These are phyloP conservation scores for Atherinomorus stipes DNA, from an alignment of 2,113 vertebrate genomes.

Conservation along the genomic window DNA sequence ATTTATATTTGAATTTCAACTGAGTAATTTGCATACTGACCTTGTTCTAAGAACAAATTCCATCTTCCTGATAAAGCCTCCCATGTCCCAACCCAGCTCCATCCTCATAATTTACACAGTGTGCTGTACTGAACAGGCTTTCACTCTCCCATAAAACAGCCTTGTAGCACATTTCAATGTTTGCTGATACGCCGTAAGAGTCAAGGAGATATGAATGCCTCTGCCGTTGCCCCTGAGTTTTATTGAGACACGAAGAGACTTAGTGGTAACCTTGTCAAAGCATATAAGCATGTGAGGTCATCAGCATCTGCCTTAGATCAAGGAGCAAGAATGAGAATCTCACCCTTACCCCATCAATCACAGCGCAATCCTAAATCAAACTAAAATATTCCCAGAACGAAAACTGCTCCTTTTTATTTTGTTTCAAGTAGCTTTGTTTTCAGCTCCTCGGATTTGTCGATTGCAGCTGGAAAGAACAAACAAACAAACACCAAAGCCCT, in stretches of 20 bases:
- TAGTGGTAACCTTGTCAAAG: slow-evolving; percentile 38
- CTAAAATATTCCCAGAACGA: neutral
- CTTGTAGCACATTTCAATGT: slow-evolving; percentile 11
- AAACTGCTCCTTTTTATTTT: neutral
- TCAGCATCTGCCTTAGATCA: slow-evolving; percentile 8
- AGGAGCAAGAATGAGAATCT: slow-evolving; percentile 11
- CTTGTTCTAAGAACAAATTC: slow-evolving; percentile 14
- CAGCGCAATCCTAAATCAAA: neutral
- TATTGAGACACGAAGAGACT: slow-evolving; percentile 38
- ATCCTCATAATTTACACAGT: slow-evolving; percentile 27
- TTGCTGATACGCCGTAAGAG: slow-evolving; percentile 27
- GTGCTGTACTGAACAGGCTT: neutral
- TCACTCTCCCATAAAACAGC: slow-evolving; percentile 37
- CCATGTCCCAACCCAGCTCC: neutral
- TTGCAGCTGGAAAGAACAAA: neutral
- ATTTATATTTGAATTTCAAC: no score
- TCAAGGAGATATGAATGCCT: slow-evolving; percentile 20
- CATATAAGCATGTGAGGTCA: slow-evolving; percentile 34
- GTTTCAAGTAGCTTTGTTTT: neutral
- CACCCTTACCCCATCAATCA: no score
- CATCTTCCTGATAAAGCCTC: slow-evolving; percentile 4
- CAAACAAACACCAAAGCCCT: neutral
- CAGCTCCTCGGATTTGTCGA: neutral
- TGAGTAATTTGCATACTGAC: slow-evolving; percentile 11
- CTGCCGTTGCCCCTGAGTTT: slow-evolving; percentile 37